phyloP scores from a whole-genome alignment of 2,113 vertebrate genomes.

The Cinclus cinclus region DNA sequence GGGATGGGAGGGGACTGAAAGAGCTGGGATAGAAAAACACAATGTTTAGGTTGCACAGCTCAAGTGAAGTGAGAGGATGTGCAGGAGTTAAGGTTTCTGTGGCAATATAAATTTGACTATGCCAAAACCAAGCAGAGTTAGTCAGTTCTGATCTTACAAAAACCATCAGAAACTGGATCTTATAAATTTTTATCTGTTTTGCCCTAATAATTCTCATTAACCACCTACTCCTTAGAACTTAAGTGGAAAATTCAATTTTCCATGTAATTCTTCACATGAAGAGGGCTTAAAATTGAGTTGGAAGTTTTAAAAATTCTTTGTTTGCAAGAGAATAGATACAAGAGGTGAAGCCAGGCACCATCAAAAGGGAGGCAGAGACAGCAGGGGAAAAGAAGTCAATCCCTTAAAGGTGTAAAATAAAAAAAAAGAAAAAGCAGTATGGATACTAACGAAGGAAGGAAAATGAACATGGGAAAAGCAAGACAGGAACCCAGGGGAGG shows the following conservation, averaged over 20 bases:
- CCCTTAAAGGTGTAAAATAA: neutral
- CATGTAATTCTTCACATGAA: neutral
- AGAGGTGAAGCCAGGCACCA: neutral
- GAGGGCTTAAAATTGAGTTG: neutral
- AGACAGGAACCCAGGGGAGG: neutral
- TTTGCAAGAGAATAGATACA: neutral
- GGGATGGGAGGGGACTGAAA: constrained; percentile 54
- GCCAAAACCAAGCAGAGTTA: neutral
- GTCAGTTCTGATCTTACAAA: neutral
- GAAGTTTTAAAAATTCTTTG: neutral
- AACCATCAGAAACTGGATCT: neutral
- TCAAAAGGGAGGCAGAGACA: neutral
- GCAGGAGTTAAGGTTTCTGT: neutral
- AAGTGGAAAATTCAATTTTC: neutral
- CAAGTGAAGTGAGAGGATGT: constrained; percentile 10
- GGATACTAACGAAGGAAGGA: neutral
- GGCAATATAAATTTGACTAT: neutral
- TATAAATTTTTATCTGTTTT: neutral
- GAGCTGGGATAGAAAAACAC: constrained; percentile 42
- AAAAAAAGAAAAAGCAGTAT: no score
- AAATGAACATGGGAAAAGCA: neutral
- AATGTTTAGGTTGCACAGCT: constrained; percentile 55
- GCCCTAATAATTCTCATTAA: neutral
- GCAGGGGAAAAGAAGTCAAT: neutral
- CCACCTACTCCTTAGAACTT: neutral